These are phyloP conservation scores for Caenorhabditis doughertyi DNA, from an alignment of 2,888 invertebrate species.

Conservation along the genomic window DNA sequence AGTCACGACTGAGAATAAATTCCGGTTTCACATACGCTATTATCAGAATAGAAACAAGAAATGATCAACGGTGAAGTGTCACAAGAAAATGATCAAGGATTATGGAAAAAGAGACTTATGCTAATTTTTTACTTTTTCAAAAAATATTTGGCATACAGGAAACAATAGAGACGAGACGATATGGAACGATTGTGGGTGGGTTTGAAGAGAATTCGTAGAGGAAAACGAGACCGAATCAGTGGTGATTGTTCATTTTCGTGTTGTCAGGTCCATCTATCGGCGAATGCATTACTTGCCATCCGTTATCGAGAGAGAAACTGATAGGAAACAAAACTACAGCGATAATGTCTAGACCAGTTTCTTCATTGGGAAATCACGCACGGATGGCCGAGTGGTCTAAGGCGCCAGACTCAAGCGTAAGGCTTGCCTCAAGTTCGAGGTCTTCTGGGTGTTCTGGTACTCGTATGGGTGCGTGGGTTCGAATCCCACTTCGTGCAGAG, in stretches of 20 bases:
- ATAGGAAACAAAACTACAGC: neutral
- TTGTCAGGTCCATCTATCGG: neutral
- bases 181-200: slow-evolving; percentile 7
- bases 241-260: neutral
- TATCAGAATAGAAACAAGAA: neutral
- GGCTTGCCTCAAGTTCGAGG: slow-evolving; percentile 65
- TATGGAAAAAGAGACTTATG: slow-evolving; percentile 11
- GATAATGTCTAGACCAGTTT: slow-evolving; percentile 1
- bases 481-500: slow-evolving; percentile 73
- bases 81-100: slow-evolving; percentile 41
- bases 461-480: slow-evolving; percentile 77
- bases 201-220: slow-evolving; percentile 1
- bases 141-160: neutral
- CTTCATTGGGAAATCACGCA: slow-evolving; percentile 41
- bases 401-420: slow-evolving; percentile 84
- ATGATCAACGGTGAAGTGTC: slow-evolving; percentile 2
- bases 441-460: slow-evolving; percentile 72
- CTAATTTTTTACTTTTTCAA: slow-evolving; percentile 1
- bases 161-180: neutral
- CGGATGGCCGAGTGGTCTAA: slow-evolving; percentile 84
- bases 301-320: neutral
- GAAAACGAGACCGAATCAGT: slow-evolving; percentile 7
- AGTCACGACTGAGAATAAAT: slow-evolving; percentile 18
- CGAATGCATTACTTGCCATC: neutral
- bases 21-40: slow-evolving; percentile 27